These are phyloP conservation scores for Torymus tubicola DNA, from an alignment of 2,888 invertebrate genomes.

Conservation along the genomic window DNA sequence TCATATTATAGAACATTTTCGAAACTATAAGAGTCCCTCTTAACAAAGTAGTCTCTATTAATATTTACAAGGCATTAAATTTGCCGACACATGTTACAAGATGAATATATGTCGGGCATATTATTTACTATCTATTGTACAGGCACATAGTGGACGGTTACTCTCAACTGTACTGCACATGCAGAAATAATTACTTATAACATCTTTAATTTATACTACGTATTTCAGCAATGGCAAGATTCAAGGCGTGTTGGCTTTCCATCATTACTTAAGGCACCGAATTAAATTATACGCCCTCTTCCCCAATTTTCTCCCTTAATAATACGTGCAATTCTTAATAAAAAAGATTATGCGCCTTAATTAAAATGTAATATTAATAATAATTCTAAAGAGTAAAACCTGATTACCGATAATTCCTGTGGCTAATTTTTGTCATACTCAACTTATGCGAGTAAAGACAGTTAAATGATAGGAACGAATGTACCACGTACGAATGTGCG, in stretches of 20 bases:
- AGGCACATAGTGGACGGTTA: conserved; percentile 68
- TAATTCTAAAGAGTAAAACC: conserved; percentile 14
- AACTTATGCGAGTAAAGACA: conserved; percentile 3
- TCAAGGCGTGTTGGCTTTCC: conserved; percentile 36
- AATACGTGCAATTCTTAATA: conserved; percentile 18
- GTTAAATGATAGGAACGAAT: conserved; percentile 51
- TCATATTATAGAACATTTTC: conserved; percentile 26
- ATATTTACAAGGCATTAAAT: conserved; percentile 46
- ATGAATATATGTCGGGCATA: conserved; percentile 27
- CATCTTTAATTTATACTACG: conserved; percentile 36
- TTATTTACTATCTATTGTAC: conserved; percentile 46
- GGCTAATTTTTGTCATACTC: neutral
- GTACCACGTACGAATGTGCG: conserved; percentile 19
- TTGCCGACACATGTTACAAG: conserved; percentile 24
- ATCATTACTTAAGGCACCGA: conserved; percentile 44
- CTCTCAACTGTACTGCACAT: conserved; percentile 48
- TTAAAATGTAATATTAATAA: conserved; percentile 7
- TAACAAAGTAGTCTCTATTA: conserved; percentile 39
- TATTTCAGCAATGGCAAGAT: conserved; percentile 54
- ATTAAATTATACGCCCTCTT: conserved; percentile 35
- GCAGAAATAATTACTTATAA: conserved; percentile 44
- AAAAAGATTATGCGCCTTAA: conserved; percentile 14
- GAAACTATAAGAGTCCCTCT: conserved; percentile 36
- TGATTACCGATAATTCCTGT: conserved; percentile 38
- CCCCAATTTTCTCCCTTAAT: neutral